These are phyloP conservation scores for Amiota communis DNA, from an alignment of 2,888 invertebrate species.

Conservation along the genomic window DNA sequence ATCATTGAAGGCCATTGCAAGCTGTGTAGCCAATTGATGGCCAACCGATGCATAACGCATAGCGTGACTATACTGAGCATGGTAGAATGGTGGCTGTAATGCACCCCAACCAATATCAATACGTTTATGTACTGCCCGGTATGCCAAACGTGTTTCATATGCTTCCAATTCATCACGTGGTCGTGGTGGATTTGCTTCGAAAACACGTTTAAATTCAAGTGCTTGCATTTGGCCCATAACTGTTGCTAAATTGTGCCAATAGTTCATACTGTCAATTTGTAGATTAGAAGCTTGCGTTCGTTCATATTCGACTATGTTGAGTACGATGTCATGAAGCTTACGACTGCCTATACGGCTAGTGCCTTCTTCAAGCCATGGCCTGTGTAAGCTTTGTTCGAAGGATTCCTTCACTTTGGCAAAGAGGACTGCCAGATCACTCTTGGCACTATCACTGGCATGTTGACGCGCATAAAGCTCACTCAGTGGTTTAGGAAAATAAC, in stretches of 20 bases:
- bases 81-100: slow-evolving; percentile 64
- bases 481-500: slow-evolving; percentile 58
- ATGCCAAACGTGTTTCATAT: slow-evolving; percentile 58
- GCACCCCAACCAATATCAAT: slow-evolving; percentile 63
- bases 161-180: slow-evolving; percentile 60
- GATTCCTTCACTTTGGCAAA: slow-evolving; percentile 51
- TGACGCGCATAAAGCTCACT: slow-evolving; percentile 65
- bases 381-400: slow-evolving; percentile 51
- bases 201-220: slow-evolving; percentile 49
- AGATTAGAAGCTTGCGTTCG: slow-evolving; percentile 38
- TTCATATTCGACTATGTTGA: slow-evolving; percentile 48
- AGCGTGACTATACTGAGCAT: slow-evolving; percentile 56
- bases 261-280: slow-evolving; percentile 52
- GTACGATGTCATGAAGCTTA: slow-evolving; percentile 54
- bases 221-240: slow-evolving; percentile 48
- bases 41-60: slow-evolving; percentile 63
- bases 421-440: slow-evolving; percentile 50
- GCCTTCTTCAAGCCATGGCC: slow-evolving; percentile 64
- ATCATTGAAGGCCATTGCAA: slow-evolving; percentile 65
- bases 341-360: slow-evolving; percentile 59
- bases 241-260: slow-evolving; percentile 64
- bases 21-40: slow-evolving; percentile 52
- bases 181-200: slow-evolving; percentile 47
- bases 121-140: slow-evolving; percentile 58
- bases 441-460: slow-evolving; percentile 46